Conservation (phyloP, 2,113 vertebrate genomes). For the Cyprinodon brontotheroides region DNA sequence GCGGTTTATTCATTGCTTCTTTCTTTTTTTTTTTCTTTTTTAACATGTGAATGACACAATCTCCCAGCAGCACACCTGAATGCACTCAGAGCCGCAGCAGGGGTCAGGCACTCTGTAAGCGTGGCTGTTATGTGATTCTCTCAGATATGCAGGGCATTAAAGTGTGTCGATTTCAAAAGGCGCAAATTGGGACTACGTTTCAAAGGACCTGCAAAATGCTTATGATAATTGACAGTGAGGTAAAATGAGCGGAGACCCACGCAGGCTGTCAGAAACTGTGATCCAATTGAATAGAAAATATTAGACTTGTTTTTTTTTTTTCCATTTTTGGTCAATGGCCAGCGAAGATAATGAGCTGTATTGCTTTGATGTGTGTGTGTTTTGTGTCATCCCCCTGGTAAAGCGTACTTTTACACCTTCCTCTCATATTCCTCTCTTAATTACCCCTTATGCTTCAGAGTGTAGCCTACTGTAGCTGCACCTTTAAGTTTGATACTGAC, state of each 20-base stretch:
- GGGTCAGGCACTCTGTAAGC: conserved; percentile 16
- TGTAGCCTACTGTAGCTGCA: not conserved
- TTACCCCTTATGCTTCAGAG: conserved; percentile 18
- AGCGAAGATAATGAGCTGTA: conserved; percentile 44
- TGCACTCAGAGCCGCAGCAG: conserved; percentile 30
- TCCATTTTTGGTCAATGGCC: conserved; percentile 33
- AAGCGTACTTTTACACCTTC: conserved; percentile 39
- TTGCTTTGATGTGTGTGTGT: conserved; percentile 46
- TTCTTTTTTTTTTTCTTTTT: not conserved
- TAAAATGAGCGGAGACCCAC: conserved; percentile 13
- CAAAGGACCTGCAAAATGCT: conserved; percentile 3
- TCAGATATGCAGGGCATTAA: conserved; percentile 43
- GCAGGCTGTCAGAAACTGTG: conserved; percentile 3
- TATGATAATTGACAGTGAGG: conserved; percentile 8
- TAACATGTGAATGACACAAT: conserved; percentile 52
- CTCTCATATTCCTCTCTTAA: conserved; percentile 28
- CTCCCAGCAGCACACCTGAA: conserved; percentile 42
- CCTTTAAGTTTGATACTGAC: not conserved
- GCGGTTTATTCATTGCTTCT: conserved; percentile 33
- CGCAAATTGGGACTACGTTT: conserved; percentile 13
- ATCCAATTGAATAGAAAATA: conserved; percentile 14
- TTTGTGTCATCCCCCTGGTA: conserved; percentile 17
- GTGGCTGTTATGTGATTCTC: conserved; percentile 23
- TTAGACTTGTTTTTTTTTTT: conserved; percentile 3
- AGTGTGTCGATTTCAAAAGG: conserved; percentile 24